These are phyloP conservation scores for Daboia siamensis DNA, from an alignment of 2,113 vertebrate species.

Conservation along the genomic window DNA sequence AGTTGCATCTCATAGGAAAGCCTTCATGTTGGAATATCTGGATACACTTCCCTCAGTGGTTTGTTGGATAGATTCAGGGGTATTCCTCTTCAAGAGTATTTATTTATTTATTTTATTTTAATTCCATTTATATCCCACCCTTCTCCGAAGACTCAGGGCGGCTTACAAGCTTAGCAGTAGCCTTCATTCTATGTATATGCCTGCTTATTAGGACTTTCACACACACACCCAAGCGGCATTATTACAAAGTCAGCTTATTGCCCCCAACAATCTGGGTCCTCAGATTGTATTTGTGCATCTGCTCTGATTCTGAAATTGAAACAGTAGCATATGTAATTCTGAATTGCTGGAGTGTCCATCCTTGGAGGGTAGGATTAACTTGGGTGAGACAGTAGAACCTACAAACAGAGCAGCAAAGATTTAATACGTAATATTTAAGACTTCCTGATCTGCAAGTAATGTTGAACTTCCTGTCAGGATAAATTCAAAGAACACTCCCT, in stretches of 20 bases:
- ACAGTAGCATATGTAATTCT: background rate
- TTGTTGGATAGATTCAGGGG: background rate
- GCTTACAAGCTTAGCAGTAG: too few relatives aligned
- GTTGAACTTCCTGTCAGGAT: background rate
- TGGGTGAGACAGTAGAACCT: too few relatives aligned
- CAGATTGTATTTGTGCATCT: background rate
- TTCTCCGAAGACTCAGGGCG: too few relatives aligned
- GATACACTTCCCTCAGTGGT: background rate
- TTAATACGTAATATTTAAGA: background rate
- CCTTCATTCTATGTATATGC: too few relatives aligned
- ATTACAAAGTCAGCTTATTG: too few relatives aligned
- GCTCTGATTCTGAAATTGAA: background rate
- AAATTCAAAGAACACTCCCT: background rate
- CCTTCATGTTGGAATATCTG: background rate
- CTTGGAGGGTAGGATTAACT: background rate
- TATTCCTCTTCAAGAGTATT: background rate
- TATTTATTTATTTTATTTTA: too few relatives aligned
- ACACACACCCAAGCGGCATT: too few relatives aligned
- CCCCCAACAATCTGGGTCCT: too few relatives aligned
- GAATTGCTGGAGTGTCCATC: background rate
- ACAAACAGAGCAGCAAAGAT: background rate
- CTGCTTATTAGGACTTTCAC: too few relatives aligned
- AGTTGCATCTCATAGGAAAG: background rate
- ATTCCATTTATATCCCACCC: too few relatives aligned
- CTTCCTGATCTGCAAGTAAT: background rate